A percentile compares a stretch with the other conserved stretches of the same genome.
phyloP scores from a whole-genome alignment of 2,797 vertebrate genomes.

The Graptemys geographica region DNA sequence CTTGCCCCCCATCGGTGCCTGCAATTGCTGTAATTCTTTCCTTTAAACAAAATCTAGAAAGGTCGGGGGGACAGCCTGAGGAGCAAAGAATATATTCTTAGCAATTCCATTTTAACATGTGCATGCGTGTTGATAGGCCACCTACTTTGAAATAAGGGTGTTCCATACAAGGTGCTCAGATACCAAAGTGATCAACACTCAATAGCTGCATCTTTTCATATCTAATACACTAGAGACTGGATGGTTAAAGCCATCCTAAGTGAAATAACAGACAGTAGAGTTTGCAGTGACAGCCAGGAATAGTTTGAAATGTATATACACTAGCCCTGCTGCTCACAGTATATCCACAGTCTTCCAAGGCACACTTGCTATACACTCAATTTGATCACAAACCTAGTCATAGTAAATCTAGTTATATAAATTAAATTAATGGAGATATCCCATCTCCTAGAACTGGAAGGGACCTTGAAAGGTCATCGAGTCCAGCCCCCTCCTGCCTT shows the following conservation, averaged over 20 bases:
- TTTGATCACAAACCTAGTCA: constrained; percentile 59
- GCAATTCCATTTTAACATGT: not conserved
- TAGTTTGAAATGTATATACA: constrained; percentile 48
- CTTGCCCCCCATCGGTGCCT: not conserved
- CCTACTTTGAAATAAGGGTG: not conserved
- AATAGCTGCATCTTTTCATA: not conserved
- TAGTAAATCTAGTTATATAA: not conserved
- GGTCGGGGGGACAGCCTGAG: not conserved
- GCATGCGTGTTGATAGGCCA: too few species aligned
- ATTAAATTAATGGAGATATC: too few species aligned
- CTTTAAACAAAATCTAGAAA: not conserved
- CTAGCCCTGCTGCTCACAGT: constrained; percentile 37
- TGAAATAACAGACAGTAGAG: constrained; percentile 71
- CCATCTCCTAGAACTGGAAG: too few species aligned
- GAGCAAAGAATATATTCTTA: not conserved
- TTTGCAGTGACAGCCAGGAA: constrained; percentile 61
- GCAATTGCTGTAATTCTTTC: constrained; percentile 2
- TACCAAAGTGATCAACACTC: not conserved
- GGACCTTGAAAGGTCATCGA: too few species aligned
- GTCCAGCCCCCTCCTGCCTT: too few species aligned
- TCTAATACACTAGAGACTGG: constrained; percentile 20
- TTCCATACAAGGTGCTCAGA: not conserved
- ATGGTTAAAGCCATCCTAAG: constrained; percentile 59
- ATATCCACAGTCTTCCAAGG: not conserved
- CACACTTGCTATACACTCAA: constrained; percentile 33